Percentiles rank a stretch among this genome's conserved stretches.
These are phyloP conservation scores for Anthophora plumipes DNA, from an alignment of 2,888 invertebrate species.

Conservation along the genomic window DNA sequence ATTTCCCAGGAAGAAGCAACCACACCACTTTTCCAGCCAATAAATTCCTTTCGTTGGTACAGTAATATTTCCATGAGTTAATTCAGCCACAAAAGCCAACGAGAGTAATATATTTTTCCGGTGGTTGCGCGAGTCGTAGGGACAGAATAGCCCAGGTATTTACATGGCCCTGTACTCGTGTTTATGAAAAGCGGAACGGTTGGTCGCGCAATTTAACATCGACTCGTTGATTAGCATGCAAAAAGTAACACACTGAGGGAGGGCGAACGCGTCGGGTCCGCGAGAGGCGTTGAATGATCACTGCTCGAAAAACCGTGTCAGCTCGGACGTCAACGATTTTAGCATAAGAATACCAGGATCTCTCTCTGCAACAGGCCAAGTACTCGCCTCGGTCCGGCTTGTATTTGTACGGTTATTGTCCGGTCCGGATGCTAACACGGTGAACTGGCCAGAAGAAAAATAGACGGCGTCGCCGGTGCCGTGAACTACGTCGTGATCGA, in stretches of 20 bases:
- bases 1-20: conserved; percentile 9
- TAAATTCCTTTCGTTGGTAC: conserved; percentile 5
- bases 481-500: conserved; percentile 69
- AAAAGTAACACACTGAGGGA: conserved; percentile 23
- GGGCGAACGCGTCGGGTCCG: not conserved
- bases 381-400: conserved; percentile 25
- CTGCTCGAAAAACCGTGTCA: conserved; percentile 67
- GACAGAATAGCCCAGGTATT: conserved; percentile 34
- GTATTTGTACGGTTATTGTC: conserved; percentile 67
- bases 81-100: conserved; percentile 21
- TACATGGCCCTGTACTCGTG: conserved; percentile 42
- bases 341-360: conserved; percentile 68
- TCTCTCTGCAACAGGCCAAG: conserved; percentile 25
- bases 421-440: conserved; percentile 63
- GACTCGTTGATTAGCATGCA: conserved; percentile 65
- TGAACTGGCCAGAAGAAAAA: conserved; percentile 67
- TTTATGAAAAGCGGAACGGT: conserved; percentile 58
- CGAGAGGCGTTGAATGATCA: conserved; percentile 60
- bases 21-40: conserved; percentile 35
- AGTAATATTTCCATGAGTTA: conserved; percentile 33
- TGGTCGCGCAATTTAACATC: conserved; percentile 66
- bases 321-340: conserved; percentile 68
- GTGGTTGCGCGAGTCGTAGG: not conserved
- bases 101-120: conserved; percentile 5
- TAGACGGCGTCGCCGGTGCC: conserved; percentile 65